Conservation (phyloP, 2,888 invertebrate species). For the Cantharis rufa region DNA sequence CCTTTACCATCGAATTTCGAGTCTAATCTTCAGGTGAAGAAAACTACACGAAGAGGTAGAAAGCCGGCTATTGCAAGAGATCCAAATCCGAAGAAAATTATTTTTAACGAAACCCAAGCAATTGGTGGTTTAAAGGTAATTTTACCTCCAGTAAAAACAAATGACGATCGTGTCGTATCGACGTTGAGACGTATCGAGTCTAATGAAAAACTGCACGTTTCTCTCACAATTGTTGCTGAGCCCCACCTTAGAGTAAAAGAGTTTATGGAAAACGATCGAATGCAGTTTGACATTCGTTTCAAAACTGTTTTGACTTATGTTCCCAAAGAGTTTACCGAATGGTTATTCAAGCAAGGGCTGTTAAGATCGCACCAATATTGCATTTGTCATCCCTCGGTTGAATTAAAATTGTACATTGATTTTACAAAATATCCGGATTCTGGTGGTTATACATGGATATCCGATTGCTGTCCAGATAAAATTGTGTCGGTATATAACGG, state of each 20-base stretch:
- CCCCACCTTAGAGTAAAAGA: slow-evolving; percentile 78
- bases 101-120: no score
- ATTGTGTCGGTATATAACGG: slow-evolving; percentile 87
- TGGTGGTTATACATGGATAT: slow-evolving; percentile 90
- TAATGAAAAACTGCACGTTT: slow-evolving; percentile 83
- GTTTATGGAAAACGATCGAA: slow-evolving; percentile 60
- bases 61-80: no score
- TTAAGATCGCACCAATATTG: slow-evolving; percentile 81
- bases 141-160: slow-evolving; percentile 56
- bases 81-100: no score
- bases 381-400: slow-evolving; percentile 66
- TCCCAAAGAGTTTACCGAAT: slow-evolving; percentile 85
- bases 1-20: no score
- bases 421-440: slow-evolving; percentile 83
- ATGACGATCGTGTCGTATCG: slow-evolving; percentile 64
- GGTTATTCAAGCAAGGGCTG: slow-evolving; percentile 80
- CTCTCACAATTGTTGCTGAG: slow-evolving; percentile 80
- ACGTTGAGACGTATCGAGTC: slow-evolving; percentile 66
- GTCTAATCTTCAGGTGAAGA: no score
- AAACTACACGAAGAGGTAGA: slow-evolving; percentile 12
- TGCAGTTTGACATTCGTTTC: slow-evolving; percentile 75
- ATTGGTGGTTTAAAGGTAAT: slow-evolving; percentile 55
- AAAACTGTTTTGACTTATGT: slow-evolving; percentile 80
- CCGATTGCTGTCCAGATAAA: slow-evolving; percentile 82
- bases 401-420: slow-evolving; percentile 83